Evolutionary conservation across 2,888 invertebrate genomes (phyloP).

Genomic region (Malthinus flaveolus): DNA sequence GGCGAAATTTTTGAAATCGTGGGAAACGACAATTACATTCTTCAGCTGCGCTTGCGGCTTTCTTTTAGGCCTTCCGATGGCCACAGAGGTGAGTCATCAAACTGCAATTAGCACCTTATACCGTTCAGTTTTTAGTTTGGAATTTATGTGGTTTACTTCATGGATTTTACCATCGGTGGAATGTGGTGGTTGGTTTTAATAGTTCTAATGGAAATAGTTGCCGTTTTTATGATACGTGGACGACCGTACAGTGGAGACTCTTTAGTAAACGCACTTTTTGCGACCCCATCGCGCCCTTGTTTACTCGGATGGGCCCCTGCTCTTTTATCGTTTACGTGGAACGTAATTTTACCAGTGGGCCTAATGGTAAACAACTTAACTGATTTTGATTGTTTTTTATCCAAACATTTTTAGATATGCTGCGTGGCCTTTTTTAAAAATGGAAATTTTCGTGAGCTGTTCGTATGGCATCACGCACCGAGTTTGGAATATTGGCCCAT

Average conservation of each 20-base stretch:
- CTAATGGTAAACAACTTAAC: conserved; percentile 63
- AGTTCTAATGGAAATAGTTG: conserved; percentile 75
- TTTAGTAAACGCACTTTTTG: conserved; percentile 64
- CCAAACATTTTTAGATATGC: conserved; percentile 55
- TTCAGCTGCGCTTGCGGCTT: conserved; percentile 83
- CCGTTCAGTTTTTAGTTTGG: conserved; percentile 63
- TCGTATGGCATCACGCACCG: conserved; percentile 64
- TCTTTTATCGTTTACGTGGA: conserved; percentile 83
- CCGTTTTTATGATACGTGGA: conserved; percentile 85
- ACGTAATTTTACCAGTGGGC: conserved; percentile 80
- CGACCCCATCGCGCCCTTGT: conserved; percentile 55
- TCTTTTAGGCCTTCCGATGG: conserved; percentile 80
- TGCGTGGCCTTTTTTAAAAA: conserved; percentile 73
- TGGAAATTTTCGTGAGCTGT: conserved; percentile 69
- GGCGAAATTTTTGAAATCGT: conserved; percentile 69
- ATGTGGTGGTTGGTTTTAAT: conserved; percentile 86
- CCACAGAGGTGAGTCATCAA: conserved; percentile 71
- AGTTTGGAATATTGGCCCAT: conserved; percentile 75
- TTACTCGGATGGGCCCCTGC: conserved; percentile 66
- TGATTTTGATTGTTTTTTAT: neutral
- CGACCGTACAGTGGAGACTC: conserved; percentile 83
- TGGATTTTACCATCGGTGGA: conserved; percentile 83
- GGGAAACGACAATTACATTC: conserved; percentile 84
- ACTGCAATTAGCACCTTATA: neutral
- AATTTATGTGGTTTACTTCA: conserved; percentile 78